phyloP scores from a whole-genome alignment of 2,797 vertebrate genomes.

The Adrianichthys oophorus region DNA sequence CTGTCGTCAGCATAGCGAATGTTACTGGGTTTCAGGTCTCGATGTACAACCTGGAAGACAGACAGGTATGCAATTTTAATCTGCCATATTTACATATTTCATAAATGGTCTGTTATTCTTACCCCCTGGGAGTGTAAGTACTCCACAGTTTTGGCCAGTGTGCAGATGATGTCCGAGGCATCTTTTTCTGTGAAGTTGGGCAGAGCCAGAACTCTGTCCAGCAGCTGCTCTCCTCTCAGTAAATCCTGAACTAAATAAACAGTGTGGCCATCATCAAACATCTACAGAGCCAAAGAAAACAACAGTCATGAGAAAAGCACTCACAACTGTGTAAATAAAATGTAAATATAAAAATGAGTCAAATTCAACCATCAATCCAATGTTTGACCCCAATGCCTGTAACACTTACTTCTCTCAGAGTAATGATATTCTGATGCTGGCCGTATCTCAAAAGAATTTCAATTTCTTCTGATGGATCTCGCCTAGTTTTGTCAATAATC shows the following conservation, averaged over 20 bases:
- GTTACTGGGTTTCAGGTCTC: conserved; percentile 95
- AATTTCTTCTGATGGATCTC: conserved; percentile 96
- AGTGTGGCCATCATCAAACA: conserved; percentile 90
- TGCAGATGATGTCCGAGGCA: conserved; percentile 88
- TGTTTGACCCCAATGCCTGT: background rate
- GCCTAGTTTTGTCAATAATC: conserved; percentile 91
- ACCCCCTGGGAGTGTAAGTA: conserved; percentile 96
- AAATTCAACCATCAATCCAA: background rate
- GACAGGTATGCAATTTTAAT: no score
- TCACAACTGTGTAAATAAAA: background rate
- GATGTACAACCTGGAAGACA: conserved; percentile 87
- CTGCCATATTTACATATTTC: background rate
- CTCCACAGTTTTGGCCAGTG: conserved; percentile 91
- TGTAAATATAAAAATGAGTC: background rate
- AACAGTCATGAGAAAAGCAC: background rate
- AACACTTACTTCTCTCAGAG: conserved; percentile 90
- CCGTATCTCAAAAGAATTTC: conserved; percentile 95
- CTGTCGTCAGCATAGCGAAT: conserved; percentile 92
- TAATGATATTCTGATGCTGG: conserved; percentile 95
- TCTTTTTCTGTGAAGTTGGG: conserved; percentile 91
- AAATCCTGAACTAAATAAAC: conserved; percentile 93
- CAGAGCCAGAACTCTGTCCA: conserved; percentile 87
- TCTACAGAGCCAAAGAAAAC: conserved; percentile 68
- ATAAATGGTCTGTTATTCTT: conserved; percentile 29
- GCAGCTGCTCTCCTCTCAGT: conserved; percentile 90